Evolutionary conservation across 2,888 invertebrate genomes (phyloP), one percentile per base, ranked within the genome.

Genomic region (Kuschelorhynchus macadamiae): DNA sequence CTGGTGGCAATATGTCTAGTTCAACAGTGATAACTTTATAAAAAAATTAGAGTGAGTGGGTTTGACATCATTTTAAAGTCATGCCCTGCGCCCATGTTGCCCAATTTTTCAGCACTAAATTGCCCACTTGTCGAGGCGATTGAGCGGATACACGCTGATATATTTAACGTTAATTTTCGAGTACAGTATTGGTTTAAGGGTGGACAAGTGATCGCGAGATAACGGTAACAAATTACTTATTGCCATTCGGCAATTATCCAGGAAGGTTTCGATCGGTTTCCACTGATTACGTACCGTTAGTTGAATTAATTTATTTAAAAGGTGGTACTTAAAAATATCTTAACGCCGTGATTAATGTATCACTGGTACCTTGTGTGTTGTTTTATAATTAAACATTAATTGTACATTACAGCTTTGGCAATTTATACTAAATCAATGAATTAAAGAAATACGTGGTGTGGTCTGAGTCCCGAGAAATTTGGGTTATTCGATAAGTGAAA

Each of bases 101-200:
- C 12, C 41, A 41, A 41, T 60, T 60, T 32, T 17, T 60, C 33
- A 33, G 30, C 17, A 25, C 49, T 30, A 60, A 60, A 60, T 60
- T 41, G 49, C 49, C 60, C 60, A 60, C 60, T 60, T 60, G 60
- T 49, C 60, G 39, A 11, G 21, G 20, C 32, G 39, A 53, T 53
- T 30, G 12, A 20, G 33, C 53, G 18, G 56, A 30, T 49, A 65
- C 25, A 11, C 39, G 32, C 32, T 57, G 67, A 67, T 61, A 70
- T 64, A 65, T 66, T 68, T 65, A 71, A 68, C 46, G 64, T 20
- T 63, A 70, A 72, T 72, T 73, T 72, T 72, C 70, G 66, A 74
- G 74, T 72, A 67, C 66, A 52, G 68, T 71, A 71, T 70, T 72
- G 74, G 71, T 73, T 69, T 72, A 70, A 71, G 71, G 72, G 72